Percentiles rank a stretch among this genome's conserved stretches.
Conservation (phyloP, 2,113 vertebrate genomes). For the Calidris pygmaea region DNA sequence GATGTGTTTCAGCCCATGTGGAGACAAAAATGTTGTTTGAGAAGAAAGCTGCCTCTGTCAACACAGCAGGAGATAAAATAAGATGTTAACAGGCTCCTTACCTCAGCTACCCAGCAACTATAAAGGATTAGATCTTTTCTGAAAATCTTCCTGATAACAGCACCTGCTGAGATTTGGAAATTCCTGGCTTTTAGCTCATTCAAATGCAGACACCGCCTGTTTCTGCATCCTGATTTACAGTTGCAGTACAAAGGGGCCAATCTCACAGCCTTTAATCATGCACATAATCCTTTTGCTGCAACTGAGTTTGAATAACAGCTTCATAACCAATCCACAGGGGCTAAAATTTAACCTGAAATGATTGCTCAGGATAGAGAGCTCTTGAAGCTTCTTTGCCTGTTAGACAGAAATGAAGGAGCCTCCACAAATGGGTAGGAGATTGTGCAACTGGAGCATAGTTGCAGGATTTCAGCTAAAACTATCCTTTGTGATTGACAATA, state of each 20-base stretch:
- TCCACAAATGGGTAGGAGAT: neutral
- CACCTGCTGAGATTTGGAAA: slow-evolving; percentile 31
- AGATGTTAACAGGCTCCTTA: slow-evolving; percentile 30
- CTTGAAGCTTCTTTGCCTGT: neutral
- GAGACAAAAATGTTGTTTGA: neutral
- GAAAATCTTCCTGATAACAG: slow-evolving; percentile 36
- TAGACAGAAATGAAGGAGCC: neutral
- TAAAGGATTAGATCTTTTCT: slow-evolving; percentile 12
- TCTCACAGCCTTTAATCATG: neutral
- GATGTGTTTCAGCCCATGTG: neutral
- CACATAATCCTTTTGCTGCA: neutral
- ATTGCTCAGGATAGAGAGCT: neutral
- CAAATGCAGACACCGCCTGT: neutral
- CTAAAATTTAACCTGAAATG: neutral
- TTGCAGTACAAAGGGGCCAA: neutral
- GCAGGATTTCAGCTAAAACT: neutral
- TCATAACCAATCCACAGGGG: neutral
- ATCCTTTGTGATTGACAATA: neutral
- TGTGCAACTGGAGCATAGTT: neutral
- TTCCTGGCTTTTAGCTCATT: neutral
- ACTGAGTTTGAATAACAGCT: neutral
- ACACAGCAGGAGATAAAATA: slow-evolving; percentile 21
- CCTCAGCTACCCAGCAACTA: neutral
- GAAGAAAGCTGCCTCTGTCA: slow-evolving; percentile 32
- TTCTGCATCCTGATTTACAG: neutral